phyloP scores from a whole-genome alignment of 2,888 invertebrate species.

The Aspidiotus destructor region DNA sequence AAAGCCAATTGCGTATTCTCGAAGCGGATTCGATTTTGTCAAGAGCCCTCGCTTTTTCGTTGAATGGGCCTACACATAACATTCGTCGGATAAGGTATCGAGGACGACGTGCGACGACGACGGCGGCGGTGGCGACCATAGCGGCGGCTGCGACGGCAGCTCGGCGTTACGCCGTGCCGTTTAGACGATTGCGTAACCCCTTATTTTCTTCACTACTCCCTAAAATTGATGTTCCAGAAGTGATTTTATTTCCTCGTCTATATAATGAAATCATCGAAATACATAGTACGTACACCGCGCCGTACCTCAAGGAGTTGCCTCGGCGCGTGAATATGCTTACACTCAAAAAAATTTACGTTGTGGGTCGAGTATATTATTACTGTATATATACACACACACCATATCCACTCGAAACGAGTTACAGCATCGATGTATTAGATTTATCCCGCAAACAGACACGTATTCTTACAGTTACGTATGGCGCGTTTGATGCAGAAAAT shows the following conservation, averaged over 20 bases:
- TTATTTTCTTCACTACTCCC: constrained; percentile 26
- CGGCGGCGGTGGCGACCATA: too few relatives aligned
- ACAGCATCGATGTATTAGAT: constrained; percentile 20
- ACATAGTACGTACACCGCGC: not conserved
- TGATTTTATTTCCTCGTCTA: constrained; percentile 24
- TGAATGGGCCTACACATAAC: constrained; percentile 22
- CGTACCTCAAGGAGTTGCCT: too few relatives aligned
- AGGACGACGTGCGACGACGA: not conserved
- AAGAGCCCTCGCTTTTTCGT: constrained; percentile 25
- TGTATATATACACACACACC: not conserved
- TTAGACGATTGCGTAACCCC: constrained; percentile 32
- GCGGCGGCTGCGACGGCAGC: not conserved
- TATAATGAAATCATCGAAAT: constrained; percentile 30
- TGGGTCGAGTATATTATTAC: not conserved
- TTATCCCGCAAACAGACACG: too few relatives aligned
- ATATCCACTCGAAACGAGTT: constrained; percentile 28
- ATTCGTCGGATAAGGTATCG: constrained; percentile 1
- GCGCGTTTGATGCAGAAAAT: too few relatives aligned
- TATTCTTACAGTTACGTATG: too few relatives aligned
- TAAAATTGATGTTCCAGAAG: constrained; percentile 32
- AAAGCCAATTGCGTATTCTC: constrained; percentile 33
- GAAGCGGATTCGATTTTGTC: constrained; percentile 31
- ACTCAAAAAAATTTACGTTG: too few relatives aligned
- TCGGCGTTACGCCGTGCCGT: constrained; percentile 28
- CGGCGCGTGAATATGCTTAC: not conserved